Percentiles rank a stretch among this genome's conserved stretches.
phyloP scores from a whole-genome alignment of 2,797 vertebrate species.

The Melanotaenia nigrans region DNA sequence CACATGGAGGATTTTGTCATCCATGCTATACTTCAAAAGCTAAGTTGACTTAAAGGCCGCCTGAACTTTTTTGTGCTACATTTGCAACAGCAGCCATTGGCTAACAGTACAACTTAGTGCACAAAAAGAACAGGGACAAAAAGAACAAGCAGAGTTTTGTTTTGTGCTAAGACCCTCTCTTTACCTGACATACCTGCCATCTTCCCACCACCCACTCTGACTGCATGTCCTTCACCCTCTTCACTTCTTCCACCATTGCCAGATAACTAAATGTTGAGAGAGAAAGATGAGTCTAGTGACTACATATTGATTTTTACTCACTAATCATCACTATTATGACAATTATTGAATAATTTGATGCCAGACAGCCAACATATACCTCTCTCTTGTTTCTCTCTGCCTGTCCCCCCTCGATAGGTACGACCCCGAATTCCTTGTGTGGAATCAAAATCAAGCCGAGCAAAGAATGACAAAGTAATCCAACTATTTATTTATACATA shows the following conservation, averaged over 20 bases:
- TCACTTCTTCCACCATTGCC: slow-evolving; percentile 74
- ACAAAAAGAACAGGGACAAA: slow-evolving; percentile 4
- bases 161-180: slow-evolving; percentile 70
- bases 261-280: slow-evolving; percentile 76
- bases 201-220: slow-evolving; percentile 54
- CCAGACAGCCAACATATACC: slow-evolving; percentile 83
- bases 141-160: background rate
- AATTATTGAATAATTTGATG: slow-evolving; percentile 75
- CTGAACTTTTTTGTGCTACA: background rate
- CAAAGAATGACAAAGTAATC: slow-evolving; percentile 92
- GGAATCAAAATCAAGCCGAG: slow-evolving; percentile 92
- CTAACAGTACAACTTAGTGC: background rate
- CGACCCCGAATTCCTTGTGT: slow-evolving; percentile 90
- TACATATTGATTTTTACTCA: slow-evolving; percentile 66
- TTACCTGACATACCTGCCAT: slow-evolving; percentile 67
- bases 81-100: background rate
- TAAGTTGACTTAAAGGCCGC: slow-evolving; percentile 17
- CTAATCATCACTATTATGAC: slow-evolving; percentile 62
- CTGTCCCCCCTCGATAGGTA: slow-evolving; percentile 89
- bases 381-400: slow-evolving; percentile 85
- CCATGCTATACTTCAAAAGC: background rate
- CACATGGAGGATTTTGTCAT: background rate
- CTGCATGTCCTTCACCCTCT: slow-evolving; percentile 76
- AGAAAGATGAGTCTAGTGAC: slow-evolving; percentile 74
- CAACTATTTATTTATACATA: slow-evolving; percentile 83